Conservation (phyloP, 1,140 invertebrate species). For the Pseudoatta argentina region DNA sequence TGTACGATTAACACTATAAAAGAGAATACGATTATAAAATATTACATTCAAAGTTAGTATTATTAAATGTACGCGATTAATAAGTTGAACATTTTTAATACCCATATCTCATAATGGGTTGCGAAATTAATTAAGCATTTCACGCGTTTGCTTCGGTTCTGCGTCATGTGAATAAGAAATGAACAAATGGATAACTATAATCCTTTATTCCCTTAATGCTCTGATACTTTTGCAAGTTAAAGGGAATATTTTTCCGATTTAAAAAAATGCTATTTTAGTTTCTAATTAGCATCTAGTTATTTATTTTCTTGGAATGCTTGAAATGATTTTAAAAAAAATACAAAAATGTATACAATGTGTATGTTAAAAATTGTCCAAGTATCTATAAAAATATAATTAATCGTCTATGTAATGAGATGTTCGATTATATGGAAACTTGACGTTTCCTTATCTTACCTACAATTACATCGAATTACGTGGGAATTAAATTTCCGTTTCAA, state of each 20-base stretch:
- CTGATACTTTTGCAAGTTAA: not conserved
- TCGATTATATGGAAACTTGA: slow-evolving; percentile 23
- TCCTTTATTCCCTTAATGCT: not conserved
- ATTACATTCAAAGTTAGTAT: not conserved
- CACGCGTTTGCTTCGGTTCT: slow-evolving; percentile 6
- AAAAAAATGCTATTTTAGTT: not conserved
- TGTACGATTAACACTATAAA: not conserved
- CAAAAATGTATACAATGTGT: not conserved
- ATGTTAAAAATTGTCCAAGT: not conserved
- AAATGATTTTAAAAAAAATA: not conserved
- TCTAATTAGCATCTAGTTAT: not conserved
- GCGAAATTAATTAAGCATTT: slow-evolving; percentile 38
- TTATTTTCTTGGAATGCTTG: not conserved
- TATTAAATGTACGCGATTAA: slow-evolving; percentile 27
- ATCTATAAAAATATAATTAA: not conserved
- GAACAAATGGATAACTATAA: slow-evolving; percentile 20
- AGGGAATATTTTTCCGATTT: slow-evolving; percentile 17
- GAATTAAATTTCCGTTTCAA: slow-evolving; percentile 62
- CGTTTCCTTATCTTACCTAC: slow-evolving; percentile 43
- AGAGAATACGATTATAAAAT: not conserved
- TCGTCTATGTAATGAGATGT: slow-evolving; percentile 19
- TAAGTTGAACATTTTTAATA: slow-evolving; percentile 30
- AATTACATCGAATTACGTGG: slow-evolving; percentile 70
- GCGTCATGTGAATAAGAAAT: slow-evolving; percentile 41
- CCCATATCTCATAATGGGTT: slow-evolving; percentile 27